Conservation (phyloP, 2,888 invertebrate species). For the Orthosia gothica region DNA sequence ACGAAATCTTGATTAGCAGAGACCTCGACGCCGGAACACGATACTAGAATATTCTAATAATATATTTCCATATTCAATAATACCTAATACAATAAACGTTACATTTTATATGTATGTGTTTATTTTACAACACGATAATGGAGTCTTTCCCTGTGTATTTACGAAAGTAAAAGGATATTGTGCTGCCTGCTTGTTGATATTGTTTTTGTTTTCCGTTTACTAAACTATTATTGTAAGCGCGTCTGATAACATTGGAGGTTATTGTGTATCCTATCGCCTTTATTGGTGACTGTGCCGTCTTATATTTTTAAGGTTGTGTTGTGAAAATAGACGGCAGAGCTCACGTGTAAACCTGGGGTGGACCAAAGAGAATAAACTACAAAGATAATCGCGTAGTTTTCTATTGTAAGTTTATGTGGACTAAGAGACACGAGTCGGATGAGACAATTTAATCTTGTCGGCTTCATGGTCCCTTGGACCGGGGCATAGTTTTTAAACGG, state of each 20-base stretch:
- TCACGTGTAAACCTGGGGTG: conserved; percentile 59
- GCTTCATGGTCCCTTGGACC: conserved; percentile 77
- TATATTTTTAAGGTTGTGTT: conserved; percentile 32
- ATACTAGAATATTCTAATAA: conserved; percentile 30
- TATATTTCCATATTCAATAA: conserved; percentile 48
- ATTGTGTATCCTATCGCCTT: conserved; percentile 50
- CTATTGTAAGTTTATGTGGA: conserved; percentile 83
- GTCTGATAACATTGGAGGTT: conserved; percentile 54
- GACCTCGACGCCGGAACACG: conserved; percentile 29
- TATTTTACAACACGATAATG: conserved; percentile 52
- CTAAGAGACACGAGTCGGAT: conserved; percentile 79
- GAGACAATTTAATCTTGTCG: conserved; percentile 88
- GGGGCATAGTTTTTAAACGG: conserved; percentile 83
- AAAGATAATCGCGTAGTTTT: conserved; percentile 84
- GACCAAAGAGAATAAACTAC: conserved; percentile 75
- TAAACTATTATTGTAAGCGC: conserved; percentile 61
- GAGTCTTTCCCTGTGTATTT: conserved; percentile 46
- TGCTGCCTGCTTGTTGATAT: conserved; percentile 45
- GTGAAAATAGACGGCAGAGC: conserved; percentile 43
- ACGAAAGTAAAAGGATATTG: conserved; percentile 48
- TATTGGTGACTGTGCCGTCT: conserved; percentile 37
- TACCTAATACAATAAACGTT: conserved; percentile 37
- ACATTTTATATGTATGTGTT: conserved; percentile 47
- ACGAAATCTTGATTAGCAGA: conserved; percentile 52
- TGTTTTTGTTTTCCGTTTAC: conserved; percentile 55